phyloP scores from a whole-genome alignment of 2,888 invertebrate species.

The Trichogramma evanescens region DNA sequence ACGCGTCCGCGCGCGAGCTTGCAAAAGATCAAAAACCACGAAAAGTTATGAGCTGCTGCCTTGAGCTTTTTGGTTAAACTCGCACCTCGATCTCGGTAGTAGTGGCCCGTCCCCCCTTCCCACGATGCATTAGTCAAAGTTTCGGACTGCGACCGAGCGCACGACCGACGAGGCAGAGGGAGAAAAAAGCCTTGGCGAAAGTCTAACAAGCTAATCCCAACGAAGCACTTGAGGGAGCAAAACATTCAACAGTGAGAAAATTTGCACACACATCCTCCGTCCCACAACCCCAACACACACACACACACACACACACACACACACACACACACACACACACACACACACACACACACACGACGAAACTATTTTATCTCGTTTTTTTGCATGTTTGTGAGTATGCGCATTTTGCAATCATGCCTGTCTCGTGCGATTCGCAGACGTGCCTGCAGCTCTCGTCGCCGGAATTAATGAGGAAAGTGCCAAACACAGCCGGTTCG shows the following conservation, averaged over 20 bases:
- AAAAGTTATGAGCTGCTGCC: too few species aligned
- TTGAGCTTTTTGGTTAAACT: too few species aligned
- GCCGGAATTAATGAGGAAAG: constrained; percentile 43
- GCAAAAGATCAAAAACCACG: not conserved
- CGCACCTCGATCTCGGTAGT: too few species aligned
- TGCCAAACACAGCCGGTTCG: constrained; percentile 41
- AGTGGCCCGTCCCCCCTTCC: too few species aligned
- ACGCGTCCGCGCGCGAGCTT: not conserved
- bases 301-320: not conserved
- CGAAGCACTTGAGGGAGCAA: too few species aligned
- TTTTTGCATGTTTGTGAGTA: not conserved
- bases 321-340: not conserved
- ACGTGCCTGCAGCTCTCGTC: constrained; percentile 45
- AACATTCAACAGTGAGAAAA: too few species aligned
- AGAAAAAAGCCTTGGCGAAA: too few species aligned
- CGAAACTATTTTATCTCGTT: not conserved
- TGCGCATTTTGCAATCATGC: not conserved
- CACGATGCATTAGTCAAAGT: too few species aligned
- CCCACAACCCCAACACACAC: not conserved
- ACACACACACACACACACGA: not conserved
- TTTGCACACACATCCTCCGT: not conserved
- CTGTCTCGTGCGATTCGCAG: constrained; percentile 26
- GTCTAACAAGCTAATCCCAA: too few species aligned
- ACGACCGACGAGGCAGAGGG: too few species aligned
- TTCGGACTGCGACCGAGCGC: too few species aligned